Percentiles rank a stretch among this genome's conserved stretches.
These are phyloP conservation scores for Empis stercorea DNA, from an alignment of 2,888 invertebrate genomes.

Conservation along the genomic window DNA sequence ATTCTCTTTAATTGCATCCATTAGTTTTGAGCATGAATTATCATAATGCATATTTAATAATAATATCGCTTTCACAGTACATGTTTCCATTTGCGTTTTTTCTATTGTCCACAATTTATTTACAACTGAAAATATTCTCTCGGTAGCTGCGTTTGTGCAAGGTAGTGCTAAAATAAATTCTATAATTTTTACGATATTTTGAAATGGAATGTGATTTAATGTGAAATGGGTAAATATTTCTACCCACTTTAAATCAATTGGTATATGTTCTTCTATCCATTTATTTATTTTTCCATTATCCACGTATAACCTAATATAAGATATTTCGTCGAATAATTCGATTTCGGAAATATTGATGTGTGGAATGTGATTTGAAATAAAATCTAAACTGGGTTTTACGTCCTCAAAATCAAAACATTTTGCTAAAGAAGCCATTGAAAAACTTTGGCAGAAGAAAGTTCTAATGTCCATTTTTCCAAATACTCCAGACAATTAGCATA, in stretches of 20 bases:
- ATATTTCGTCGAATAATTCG: constrained; percentile 5
- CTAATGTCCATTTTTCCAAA: constrained; percentile 2
- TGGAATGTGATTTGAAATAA: neutral
- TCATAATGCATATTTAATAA: neutral
- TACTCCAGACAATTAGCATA: neutral
- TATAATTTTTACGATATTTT: neutral
- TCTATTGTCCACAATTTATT: neutral
- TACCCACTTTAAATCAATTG: constrained; percentile 1
- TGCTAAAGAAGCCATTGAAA: constrained; percentile 3
- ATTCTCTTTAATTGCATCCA: neutral
- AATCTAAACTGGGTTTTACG: neutral
- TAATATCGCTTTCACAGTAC: neutral
- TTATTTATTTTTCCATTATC: neutral
- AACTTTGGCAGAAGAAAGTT: neutral
- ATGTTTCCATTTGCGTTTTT: neutral
- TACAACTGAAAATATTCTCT: neutral
- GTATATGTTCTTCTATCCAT: neutral
- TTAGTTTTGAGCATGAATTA: neutral
- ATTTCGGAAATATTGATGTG: neutral
- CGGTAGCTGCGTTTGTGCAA: neutral
- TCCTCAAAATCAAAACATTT: constrained; percentile 3
- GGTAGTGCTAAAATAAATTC: neutral
- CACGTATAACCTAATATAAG: constrained; percentile 1
- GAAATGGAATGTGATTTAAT: neutral
- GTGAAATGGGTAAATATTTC: constrained; percentile 3